Conservation (phyloP, 2,797 vertebrate genomes). For the Artibeus lituratus region DNA sequence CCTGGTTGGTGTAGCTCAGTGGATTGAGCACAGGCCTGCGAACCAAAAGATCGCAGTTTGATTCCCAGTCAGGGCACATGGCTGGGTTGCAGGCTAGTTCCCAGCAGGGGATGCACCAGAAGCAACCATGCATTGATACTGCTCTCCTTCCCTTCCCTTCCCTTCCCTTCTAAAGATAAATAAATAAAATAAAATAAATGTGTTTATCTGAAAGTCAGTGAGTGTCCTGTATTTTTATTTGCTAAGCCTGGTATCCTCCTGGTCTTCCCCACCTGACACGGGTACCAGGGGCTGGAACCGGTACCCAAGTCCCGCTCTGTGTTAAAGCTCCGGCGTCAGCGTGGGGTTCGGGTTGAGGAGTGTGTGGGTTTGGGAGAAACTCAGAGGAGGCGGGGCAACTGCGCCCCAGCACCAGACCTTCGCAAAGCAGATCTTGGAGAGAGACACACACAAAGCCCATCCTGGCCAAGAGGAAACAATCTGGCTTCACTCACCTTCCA, state of each 20-base stretch:
- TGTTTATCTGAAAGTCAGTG: background rate
- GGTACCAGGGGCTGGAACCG: background rate
- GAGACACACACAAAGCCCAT: background rate
- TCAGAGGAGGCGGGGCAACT: background rate
- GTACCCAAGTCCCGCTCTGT: background rate
- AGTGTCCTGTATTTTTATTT: background rate
- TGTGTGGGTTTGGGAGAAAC: background rate
- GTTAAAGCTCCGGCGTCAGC: accelerated
- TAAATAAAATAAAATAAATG: background rate
- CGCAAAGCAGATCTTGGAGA: background rate
- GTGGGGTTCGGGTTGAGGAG: background rate
- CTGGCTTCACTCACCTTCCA: slow-evolving; percentile 90
- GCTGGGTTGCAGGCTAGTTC: too few relatives aligned
- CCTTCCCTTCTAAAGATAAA: too few relatives aligned
- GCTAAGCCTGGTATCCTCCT: background rate
- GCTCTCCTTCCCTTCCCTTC: too few relatives aligned
- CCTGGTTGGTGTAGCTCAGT: too few relatives aligned
- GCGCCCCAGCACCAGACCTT: background rate
- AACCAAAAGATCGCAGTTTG: too few relatives aligned
- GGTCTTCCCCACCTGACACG: background rate
- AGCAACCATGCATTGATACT: too few relatives aligned
- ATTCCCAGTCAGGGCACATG: too few relatives aligned
- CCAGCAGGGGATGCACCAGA: too few relatives aligned
- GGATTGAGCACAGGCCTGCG: too few relatives aligned
- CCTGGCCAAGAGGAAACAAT: background rate